These are phyloP conservation scores for Vicugna pacos DNA, from an alignment of 2,113 vertebrate genomes.

Conservation along the genomic window DNA sequence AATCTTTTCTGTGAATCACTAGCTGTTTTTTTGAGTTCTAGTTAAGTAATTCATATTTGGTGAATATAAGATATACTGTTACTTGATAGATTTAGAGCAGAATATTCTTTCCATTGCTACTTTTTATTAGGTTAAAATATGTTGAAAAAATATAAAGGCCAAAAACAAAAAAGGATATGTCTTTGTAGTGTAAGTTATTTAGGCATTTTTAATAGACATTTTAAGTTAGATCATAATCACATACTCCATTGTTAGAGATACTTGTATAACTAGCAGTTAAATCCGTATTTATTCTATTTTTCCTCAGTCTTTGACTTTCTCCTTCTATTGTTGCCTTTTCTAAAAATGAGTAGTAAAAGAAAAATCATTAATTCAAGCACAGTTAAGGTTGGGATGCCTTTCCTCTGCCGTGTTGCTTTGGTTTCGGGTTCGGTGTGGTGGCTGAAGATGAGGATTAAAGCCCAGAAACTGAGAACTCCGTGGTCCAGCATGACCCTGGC, in stretches of 20 bases:
- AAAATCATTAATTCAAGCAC: not conserved
- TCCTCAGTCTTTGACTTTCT: not conserved
- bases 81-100: not conserved
- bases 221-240: constrained; percentile 33
- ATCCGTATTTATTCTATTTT: constrained; percentile 6
- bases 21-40: not conserved
- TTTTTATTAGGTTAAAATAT: constrained; percentile 34
- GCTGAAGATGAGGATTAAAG: constrained; percentile 32
- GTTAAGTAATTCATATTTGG: constrained; percentile 3
- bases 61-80: not conserved
- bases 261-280: not conserved
- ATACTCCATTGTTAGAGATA: not conserved
- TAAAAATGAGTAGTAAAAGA: not conserved
- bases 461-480: not conserved
- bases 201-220: constrained; percentile 49
- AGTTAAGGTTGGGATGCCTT: not conserved
- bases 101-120: constrained; percentile 29
- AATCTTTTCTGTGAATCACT: constrained; percentile 11
- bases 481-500: not conserved
- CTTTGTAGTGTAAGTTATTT: constrained; percentile 18
- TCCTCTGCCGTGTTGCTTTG: not conserved
- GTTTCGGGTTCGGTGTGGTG: not conserved
- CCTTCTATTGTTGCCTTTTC: constrained; percentile 6
- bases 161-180: not conserved
- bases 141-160: constrained; percentile 8